Conservation (phyloP, 2,797 vertebrate genomes). For the Galagoides demidoff region DNA sequence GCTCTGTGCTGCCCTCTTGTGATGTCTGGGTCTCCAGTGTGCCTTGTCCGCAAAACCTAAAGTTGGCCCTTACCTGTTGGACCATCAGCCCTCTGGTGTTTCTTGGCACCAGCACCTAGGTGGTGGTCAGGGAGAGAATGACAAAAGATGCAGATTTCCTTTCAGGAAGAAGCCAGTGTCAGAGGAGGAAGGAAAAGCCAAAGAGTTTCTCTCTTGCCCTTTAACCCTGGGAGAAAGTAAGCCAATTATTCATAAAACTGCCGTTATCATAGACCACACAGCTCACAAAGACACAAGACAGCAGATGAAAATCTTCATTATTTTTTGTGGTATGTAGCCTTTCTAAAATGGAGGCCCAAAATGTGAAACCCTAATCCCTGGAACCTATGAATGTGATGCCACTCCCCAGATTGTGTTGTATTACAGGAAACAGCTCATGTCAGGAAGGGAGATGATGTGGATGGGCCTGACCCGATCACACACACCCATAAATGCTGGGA, state of each 20-base stretch:
- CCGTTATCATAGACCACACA: not conserved
- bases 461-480: not conserved
- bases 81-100: not conserved
- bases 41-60: not conserved
- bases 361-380: not conserved
- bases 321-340: not conserved
- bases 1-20: slow-evolving; percentile 60
- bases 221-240: not conserved
- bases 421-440: not conserved
- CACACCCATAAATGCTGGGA: not conserved
- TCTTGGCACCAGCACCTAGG: not conserved
- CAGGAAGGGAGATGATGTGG: not conserved
- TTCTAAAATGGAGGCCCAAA: not conserved
- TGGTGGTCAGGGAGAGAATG: not conserved
- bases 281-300: not conserved
- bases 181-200: slow-evolving; percentile 10
- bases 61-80: not conserved
- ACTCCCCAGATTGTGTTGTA: not conserved
- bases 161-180: not conserved
- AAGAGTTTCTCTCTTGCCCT: not conserved
- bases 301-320: not conserved
- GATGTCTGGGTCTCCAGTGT: not conserved
- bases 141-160: not conserved
- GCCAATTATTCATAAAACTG: not conserved
- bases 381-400: not conserved